phyloP scores from a whole-genome alignment of 2,113 vertebrate species.

The Ageneiosus marmoratus region DNA sequence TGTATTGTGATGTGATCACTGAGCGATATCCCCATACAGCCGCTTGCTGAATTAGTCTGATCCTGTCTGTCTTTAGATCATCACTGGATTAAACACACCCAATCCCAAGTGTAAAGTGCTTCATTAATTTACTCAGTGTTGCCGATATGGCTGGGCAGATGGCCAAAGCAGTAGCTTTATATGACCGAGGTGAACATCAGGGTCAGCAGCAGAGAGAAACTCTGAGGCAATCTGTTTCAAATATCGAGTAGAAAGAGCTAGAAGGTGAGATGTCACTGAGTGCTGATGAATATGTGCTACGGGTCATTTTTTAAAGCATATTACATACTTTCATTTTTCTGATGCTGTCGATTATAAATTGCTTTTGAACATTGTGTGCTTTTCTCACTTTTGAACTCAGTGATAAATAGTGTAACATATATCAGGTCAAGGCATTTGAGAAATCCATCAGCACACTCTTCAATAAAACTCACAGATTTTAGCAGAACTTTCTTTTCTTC shows the following conservation, averaged over 20 bases:
- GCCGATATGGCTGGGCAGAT: conserved; percentile 19
- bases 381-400: background rate
- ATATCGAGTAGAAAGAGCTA: conserved; percentile 20
- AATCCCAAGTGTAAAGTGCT: conserved; percentile 47
- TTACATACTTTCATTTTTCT: background rate
- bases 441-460: background rate
- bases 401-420: background rate
- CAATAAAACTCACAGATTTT: background rate
- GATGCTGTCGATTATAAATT: background rate
- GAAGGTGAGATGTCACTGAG: background rate
- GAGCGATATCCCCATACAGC: conserved; percentile 1
- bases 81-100: conserved; percentile 38
- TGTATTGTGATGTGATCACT: background rate
- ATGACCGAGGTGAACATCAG: conserved; percentile 8
- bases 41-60: conserved; percentile 43
- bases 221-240: background rate
- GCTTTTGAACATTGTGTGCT: background rate
- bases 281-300: conserved; percentile 7
- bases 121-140: conserved; percentile 51
- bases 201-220: conserved; percentile 25
- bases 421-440: background rate
- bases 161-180: conserved; percentile 28
- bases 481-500: background rate
- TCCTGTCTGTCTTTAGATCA: conserved; percentile 32
- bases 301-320: background rate